Evolutionary conservation across 1,140 invertebrate genomes (phyloP).

Genomic region (Brachionus manjavacas): DNA sequence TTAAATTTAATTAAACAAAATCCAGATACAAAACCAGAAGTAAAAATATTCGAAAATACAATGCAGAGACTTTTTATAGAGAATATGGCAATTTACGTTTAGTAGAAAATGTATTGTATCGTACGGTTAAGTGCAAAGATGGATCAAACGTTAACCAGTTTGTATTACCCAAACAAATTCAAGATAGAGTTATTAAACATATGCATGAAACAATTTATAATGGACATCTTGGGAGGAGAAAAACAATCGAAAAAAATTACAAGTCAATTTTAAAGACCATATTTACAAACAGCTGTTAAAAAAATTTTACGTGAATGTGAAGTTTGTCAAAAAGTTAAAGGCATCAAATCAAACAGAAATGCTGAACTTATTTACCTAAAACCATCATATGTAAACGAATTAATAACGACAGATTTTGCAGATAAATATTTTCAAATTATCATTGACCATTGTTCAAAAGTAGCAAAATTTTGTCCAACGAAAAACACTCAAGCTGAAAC

Average conservation of each 20-base stretch:
- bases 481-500: too few species aligned
- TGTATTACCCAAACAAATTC: neutral
- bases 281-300: neutral
- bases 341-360: neutral
- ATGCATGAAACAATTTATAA: conserved; percentile 26
- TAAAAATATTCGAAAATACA: conserved; percentile 19
- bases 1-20: conserved; percentile 29
- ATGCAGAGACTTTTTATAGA: neutral
- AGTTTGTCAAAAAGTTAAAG: conserved; percentile 41
- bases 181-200: neutral
- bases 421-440: too few species aligned
- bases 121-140: neutral
- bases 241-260: conserved; percentile 9
- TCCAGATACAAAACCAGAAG: conserved; percentile 1
- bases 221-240: conserved; percentile 27
- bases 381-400: neutral
- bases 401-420: too few species aligned
- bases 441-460: too few species aligned
- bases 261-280: neutral
- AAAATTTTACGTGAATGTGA: conserved; percentile 5
- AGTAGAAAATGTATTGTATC: neutral
- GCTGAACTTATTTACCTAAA: neutral
- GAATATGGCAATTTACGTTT: conserved; percentile 28
- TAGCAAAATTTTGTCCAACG: too few species aligned
- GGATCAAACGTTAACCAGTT: conserved; percentile 2